These are phyloP conservation scores for Mythimna vitellina DNA, from an alignment of 2,888 invertebrate species.

Conservation along the genomic window DNA sequence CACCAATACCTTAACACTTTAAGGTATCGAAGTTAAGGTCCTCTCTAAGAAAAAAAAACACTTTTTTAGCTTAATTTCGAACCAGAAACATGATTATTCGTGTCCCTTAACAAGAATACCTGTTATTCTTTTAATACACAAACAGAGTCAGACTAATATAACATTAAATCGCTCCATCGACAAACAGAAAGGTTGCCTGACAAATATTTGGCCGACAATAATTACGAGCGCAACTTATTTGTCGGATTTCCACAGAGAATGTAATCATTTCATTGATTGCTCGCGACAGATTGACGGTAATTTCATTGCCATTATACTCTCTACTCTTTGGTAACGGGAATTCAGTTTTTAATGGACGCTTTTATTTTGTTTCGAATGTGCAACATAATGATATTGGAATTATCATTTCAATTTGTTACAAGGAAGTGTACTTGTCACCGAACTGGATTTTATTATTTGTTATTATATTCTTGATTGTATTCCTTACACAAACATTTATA, in stretches of 20 bases:
- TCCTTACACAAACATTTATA: too few species aligned
- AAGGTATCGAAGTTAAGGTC: too few species aligned
- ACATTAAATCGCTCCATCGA: conserved; percentile 38
- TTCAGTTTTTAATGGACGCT: conserved; percentile 41
- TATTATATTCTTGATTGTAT: not conserved
- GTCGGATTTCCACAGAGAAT: conserved; percentile 62
- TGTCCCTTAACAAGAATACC: too few species aligned
- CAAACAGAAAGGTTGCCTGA: conserved; percentile 45
- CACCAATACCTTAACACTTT: too few species aligned
- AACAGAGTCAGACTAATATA: conserved; percentile 3
- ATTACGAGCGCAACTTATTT: conserved; percentile 74
- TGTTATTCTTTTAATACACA: not conserved
- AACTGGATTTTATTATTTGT: not conserved
- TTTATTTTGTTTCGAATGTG: conserved; percentile 32
- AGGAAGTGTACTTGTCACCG: not conserved
- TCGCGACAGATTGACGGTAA: conserved; percentile 69
- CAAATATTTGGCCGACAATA: conserved; percentile 70
- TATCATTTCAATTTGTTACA: conserved; percentile 27
- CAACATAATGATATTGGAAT: conserved; percentile 18
- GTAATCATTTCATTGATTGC: conserved; percentile 74
- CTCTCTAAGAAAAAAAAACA: too few species aligned
- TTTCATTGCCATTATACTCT: conserved; percentile 58
- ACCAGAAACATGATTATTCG: too few species aligned
- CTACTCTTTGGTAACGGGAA: conserved; percentile 38
- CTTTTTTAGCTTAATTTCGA: too few species aligned